These are phyloP conservation scores for Dreissena rostriformis DNA, from an alignment of 1,140 invertebrate genomes.

Conservation along the genomic window DNA sequence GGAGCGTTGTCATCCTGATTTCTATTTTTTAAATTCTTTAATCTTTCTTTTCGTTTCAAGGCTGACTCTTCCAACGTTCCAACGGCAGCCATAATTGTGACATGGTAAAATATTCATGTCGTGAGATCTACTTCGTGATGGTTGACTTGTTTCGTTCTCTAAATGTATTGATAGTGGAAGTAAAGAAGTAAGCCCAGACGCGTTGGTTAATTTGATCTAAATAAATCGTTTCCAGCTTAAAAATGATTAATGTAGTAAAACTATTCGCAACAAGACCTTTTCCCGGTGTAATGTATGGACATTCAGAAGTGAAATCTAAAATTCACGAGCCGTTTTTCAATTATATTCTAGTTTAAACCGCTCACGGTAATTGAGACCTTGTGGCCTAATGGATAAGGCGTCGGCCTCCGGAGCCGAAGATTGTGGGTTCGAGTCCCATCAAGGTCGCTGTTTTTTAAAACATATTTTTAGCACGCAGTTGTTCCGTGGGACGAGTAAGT, in stretches of 20 bases:
- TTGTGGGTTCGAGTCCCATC: conserved; percentile 82
- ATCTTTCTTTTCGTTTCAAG: conserved; percentile 71
- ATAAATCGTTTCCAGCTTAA: neutral
- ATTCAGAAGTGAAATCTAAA: too few species aligned
- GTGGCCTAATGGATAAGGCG: conserved; percentile 83
- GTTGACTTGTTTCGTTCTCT: neutral
- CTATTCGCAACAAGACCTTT: neutral
- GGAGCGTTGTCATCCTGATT: conserved; percentile 29
- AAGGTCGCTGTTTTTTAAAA: conserved; percentile 71
- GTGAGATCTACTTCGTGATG: neutral
- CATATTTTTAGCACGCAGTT: too few species aligned
- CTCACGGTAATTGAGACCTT: conserved; percentile 67
- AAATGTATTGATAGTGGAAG: neutral
- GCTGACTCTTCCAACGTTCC: conserved; percentile 71
- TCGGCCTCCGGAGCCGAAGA: conserved; percentile 83
- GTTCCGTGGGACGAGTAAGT: too few species aligned
- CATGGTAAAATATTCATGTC: neutral
- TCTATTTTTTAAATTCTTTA: conserved; percentile 64
- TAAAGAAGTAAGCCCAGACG: neutral
- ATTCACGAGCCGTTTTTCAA: neutral
- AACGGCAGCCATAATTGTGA: conserved; percentile 69
- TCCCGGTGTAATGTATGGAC: neutral
- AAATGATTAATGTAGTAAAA: neutral
- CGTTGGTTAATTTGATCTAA: neutral
- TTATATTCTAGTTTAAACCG: neutral